A percentile compares a stretch with the other conserved stretches of the same genome.
phyloP scores from a whole-genome alignment of 2,113 vertebrate genomes.

The Otis tarda region DNA sequence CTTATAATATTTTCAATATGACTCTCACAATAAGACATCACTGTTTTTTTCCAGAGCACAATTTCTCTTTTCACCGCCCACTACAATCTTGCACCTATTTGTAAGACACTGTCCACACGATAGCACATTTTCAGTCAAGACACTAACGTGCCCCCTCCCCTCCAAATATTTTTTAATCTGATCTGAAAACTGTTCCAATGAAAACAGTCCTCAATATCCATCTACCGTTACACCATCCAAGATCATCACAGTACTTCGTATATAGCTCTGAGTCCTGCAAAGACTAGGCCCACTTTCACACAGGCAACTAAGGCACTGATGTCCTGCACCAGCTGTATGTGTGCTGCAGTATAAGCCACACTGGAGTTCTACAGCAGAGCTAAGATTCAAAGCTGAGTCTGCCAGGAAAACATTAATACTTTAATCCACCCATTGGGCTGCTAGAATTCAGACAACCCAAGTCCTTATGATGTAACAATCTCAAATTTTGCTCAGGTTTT shows the following conservation, averaged over 20 bases:
- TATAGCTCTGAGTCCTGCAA: background rate
- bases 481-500: background rate
- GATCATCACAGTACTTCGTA: background rate
- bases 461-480: background rate
- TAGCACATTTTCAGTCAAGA: background rate
- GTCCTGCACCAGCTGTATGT: accelerated
- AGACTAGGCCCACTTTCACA: background rate
- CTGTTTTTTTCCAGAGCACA: background rate
- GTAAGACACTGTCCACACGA: background rate
- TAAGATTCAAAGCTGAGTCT: background rate
- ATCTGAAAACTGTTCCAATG: background rate
- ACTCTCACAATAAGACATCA: background rate
- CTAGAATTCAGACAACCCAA: background rate
- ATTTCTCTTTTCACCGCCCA: background rate
- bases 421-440: background rate
- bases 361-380: background rate
- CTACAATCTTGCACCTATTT: background rate
- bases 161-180: background rate
- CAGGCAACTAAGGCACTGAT: background rate
- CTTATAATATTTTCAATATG: background rate
- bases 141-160: accelerated
- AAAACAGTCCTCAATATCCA: background rate
- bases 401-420: background rate
- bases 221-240: background rate
- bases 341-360: background rate